phyloP scores from a whole-genome alignment of 2,113 vertebrate species.

The Hippopotamus amphibius region DNA sequence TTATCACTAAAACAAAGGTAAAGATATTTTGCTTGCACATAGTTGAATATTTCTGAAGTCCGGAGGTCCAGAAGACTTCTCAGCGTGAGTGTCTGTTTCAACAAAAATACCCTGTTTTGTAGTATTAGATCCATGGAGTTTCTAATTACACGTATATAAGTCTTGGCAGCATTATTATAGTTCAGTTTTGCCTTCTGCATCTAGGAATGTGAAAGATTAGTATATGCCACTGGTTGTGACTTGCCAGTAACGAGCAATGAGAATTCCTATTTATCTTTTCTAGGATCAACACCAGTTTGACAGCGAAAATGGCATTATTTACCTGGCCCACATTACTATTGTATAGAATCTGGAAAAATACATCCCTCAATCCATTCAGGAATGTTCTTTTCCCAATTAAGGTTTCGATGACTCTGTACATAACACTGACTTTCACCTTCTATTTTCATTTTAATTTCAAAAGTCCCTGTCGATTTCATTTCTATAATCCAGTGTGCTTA shows the following conservation, averaged over 20 bases:
- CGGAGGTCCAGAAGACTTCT: not conserved
- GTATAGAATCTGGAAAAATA: slow-evolving; percentile 72
- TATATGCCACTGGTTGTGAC: not conserved
- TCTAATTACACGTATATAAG: not conserved
- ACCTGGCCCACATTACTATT: slow-evolving; percentile 41
- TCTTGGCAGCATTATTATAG: not conserved
- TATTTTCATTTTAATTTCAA: slow-evolving; percentile 86
- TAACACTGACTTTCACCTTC: slow-evolving; percentile 74
- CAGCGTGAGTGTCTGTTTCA: not conserved
- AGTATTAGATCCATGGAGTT: not conserved
- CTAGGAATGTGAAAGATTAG: not conserved
- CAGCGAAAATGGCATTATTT: slow-evolving; percentile 57
- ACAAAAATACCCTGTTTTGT: not conserved
- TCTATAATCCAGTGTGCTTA: slow-evolving; percentile 68
- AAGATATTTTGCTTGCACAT: not conserved
- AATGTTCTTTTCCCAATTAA: slow-evolving; percentile 77
- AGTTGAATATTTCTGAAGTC: slow-evolving; percentile 40
- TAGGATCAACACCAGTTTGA: not conserved
- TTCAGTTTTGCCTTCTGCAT: not conserved
- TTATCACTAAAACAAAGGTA: slow-evolving; percentile 46
- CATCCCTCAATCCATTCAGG: slow-evolving; percentile 74
- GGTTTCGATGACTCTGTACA: slow-evolving; percentile 66
- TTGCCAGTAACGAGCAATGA: not conserved
- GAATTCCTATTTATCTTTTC: not conserved
- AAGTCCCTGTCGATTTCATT: slow-evolving; percentile 74